These are phyloP conservation scores for Chrysina gloriosa DNA, from an alignment of 2,888 invertebrate species.

Conservation along the genomic window DNA sequence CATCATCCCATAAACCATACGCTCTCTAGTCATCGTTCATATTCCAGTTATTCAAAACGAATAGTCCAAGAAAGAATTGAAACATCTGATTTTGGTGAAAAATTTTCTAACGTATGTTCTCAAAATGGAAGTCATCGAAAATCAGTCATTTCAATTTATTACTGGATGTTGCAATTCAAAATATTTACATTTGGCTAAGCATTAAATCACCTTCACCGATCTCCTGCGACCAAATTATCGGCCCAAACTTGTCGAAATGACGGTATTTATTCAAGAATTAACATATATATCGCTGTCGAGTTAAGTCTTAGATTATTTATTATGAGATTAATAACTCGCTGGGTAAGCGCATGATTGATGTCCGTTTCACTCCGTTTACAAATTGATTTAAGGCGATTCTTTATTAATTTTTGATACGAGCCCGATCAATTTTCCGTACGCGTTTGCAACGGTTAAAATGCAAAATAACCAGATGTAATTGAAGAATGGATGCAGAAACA, in stretches of 20 bases:
- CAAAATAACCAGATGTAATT: background rate
- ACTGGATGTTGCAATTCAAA: too few relatives aligned
- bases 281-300: background rate
- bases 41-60: too few relatives aligned
- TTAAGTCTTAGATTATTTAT: slow-evolving; percentile 1
- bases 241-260: background rate
- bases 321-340: background rate
- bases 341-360: background rate
- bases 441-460: too few relatives aligned
- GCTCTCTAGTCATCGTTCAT: too few relatives aligned
- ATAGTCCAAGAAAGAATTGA: too few relatives aligned
- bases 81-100: too few relatives aligned
- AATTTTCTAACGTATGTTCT: too few relatives aligned
- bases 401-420: background rate
- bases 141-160: background rate
- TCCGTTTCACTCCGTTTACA: background rate
- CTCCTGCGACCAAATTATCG: background rate
- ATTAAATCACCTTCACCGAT: background rate
- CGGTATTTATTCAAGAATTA: background rate
- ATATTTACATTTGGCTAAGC: background rate
- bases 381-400: background rate
- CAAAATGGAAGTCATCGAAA: too few relatives aligned
- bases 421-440: background rate
- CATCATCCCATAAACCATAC: too few relatives aligned
- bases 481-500: background rate